Evolutionary conservation across 92 coral and sea anemone genomes (phyloP).

Genomic region (Umimayanthus chanpuru): DNA sequence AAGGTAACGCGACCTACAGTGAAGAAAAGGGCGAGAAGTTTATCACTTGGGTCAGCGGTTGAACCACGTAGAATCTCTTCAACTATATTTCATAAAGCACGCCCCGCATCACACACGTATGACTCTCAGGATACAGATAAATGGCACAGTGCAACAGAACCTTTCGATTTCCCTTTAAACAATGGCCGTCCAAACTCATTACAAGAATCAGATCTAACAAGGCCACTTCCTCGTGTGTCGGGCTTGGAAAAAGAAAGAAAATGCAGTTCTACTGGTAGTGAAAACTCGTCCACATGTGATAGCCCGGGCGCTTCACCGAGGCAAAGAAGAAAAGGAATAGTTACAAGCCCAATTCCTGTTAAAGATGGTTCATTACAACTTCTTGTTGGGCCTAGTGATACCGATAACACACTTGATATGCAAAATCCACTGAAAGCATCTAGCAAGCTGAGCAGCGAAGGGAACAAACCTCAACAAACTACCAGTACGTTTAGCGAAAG

Average conservation of each 20-base stretch:
- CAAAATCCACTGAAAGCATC: background rate
- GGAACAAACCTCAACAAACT: background rate
- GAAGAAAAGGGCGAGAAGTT: background rate
- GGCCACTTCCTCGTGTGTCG: background rate
- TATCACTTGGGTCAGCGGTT: background rate
- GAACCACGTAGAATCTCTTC: background rate
- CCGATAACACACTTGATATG: background rate
- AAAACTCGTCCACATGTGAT: background rate
- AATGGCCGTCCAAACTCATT: background rate
- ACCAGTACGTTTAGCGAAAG: background rate
- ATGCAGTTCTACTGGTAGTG: background rate
- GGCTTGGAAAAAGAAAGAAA: background rate
- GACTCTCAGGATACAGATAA: background rate
- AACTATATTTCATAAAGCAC: background rate
- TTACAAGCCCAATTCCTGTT: background rate
- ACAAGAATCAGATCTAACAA: background rate
- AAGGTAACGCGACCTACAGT: slow-evolving; percentile 3
- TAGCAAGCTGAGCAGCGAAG: background rate
- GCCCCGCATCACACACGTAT: background rate
- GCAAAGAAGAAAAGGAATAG: slow-evolving; percentile 7
- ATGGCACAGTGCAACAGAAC: background rate
- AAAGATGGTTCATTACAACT: background rate
- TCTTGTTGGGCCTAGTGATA: background rate
- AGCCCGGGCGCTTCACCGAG: background rate
- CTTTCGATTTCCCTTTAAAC: background rate